Evolutionary conservation across 2,888 invertebrate species (phyloP), one percentile per base, ranked within the genome.

Genomic region (Mechanitis messenoides): DNA sequence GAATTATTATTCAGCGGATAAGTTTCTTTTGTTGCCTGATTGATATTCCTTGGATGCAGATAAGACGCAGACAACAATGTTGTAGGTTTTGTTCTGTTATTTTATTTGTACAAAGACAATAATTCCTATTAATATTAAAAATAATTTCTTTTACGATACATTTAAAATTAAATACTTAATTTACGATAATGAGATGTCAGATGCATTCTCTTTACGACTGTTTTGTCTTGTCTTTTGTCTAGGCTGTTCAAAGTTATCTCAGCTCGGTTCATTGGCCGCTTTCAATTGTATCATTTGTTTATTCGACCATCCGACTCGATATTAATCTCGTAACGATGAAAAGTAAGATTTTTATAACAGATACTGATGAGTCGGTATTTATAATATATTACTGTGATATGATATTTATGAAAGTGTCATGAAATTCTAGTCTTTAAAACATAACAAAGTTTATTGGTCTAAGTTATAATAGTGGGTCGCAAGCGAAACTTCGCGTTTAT

Each of bases 1-100:
- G 88, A 89, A 78, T 85, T 88, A 89, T 90, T 88, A 88, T 87
- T 84, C 83, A 78, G 76, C 72, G 76, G 79, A 86, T 85, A 85
- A 79, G 79, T 80, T 81, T 73, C 83, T 83, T 87, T 87, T 85
- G 86, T 86, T 80, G 78, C 75, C 69, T 74, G 77, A 76, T 70
- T 76, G 83, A 83, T 79, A 77, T 74, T 74, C 77, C 71, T 74
- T 71, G 77, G 76, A 47, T 45, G 55, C 46, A 54, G 56, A 59
- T 60, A 9, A 42, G 12, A 54, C 57, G 11, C 55, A 60, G 53
- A 54, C 20, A 20, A 20, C 20, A 20, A 20, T 20, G 20, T 20
- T 35, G 35, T 35, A 35, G 6, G 1, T 38, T 38, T 38, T 4
- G 38, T 38, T 38, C 38, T 4, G 7, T 6, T 38, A 38, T 38